Conservation (phyloP, 1,140 invertebrate species). For the Drosophila mayri region DNA sequence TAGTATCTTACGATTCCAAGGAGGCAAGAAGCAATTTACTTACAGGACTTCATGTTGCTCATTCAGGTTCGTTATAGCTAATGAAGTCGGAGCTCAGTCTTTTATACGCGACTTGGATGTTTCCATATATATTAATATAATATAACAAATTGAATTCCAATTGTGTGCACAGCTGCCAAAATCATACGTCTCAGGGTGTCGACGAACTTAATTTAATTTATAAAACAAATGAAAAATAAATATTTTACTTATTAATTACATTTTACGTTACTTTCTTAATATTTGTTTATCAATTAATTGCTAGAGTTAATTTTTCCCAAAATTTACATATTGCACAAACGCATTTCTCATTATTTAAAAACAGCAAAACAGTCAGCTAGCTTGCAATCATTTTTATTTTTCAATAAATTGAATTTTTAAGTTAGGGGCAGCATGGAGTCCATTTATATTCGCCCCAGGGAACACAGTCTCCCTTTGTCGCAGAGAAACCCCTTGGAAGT, state of each 20-base stretch:
- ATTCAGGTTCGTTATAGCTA: too few relatives aligned
- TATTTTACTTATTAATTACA: neutral
- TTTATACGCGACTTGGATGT: too few relatives aligned
- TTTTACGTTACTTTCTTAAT: neutral
- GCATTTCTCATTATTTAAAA: neutral
- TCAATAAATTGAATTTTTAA: neutral
- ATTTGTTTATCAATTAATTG: neutral
- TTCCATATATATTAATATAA: too few relatives aligned
- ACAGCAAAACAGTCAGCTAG: neutral
- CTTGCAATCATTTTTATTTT: constrained; percentile 14
- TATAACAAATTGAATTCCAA: too few relatives aligned
- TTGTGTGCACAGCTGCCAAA: too few relatives aligned
- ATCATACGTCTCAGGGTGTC: too few relatives aligned
- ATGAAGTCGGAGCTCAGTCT: too few relatives aligned
- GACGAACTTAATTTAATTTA: too few relatives aligned
- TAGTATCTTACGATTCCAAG: too few relatives aligned
- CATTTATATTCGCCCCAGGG: fast-evolving
- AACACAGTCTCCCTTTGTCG: fast-evolving
- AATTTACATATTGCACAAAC: neutral
- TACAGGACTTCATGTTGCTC: too few relatives aligned
- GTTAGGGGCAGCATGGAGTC: neutral
- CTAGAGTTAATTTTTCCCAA: neutral
- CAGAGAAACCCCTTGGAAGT: neutral
- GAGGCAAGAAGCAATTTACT: too few relatives aligned
- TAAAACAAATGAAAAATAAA: neutral